These are phyloP conservation scores for Picathartes gymnocephalus DNA, from an alignment of 2,113 vertebrate genomes.

Conservation along the genomic window DNA sequence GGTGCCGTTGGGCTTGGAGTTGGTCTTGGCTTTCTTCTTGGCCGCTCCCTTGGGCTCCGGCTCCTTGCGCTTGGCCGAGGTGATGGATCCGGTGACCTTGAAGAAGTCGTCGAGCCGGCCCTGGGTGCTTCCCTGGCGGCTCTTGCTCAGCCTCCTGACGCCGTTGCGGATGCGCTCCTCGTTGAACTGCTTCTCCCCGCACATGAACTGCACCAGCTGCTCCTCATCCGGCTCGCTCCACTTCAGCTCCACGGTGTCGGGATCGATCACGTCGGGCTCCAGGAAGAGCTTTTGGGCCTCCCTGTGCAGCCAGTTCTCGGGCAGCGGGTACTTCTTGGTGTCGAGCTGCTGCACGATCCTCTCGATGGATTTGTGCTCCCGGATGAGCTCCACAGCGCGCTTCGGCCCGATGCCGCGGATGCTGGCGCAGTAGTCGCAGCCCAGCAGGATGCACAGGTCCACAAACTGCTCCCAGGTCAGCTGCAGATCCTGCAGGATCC, in stretches of 20 bases:
- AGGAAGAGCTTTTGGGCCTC: slow-evolving; percentile 90
- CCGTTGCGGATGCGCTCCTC: slow-evolving; percentile 91
- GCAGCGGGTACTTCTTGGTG: slow-evolving; percentile 83
- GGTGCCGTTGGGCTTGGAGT: slow-evolving; percentile 57
- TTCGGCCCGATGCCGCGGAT: slow-evolving; percentile 96
- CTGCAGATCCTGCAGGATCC: slow-evolving; percentile 83
- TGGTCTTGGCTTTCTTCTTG: slow-evolving; percentile 88
- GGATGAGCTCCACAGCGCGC: slow-evolving; percentile 92
- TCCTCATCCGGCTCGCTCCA: slow-evolving; percentile 90
- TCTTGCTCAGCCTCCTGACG: slow-evolving; percentile 85
- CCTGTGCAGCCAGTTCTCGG: slow-evolving; percentile 90
- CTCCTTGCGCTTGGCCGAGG: slow-evolving; percentile 89
- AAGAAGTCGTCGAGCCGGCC: slow-evolving; percentile 95
- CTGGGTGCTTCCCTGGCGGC: slow-evolving; percentile 93
- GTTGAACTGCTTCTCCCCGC: slow-evolving; percentile 92
- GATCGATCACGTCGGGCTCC: slow-evolving; percentile 85
- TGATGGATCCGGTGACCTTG: slow-evolving; percentile 90
- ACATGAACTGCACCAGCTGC: slow-evolving; percentile 86
- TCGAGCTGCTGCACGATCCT: slow-evolving; percentile 89
- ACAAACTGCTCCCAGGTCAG: slow-evolving; percentile 91
- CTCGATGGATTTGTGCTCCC: slow-evolving; percentile 89
- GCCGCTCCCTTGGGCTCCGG: slow-evolving; percentile 81
- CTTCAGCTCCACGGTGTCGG: slow-evolving; percentile 80
- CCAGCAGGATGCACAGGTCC: slow-evolving; percentile 94
- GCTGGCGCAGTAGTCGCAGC: slow-evolving; percentile 95